Percentiles rank a stretch among this genome's conserved stretches.
These are phyloP conservation scores for Pelusios castaneus DNA, from an alignment of 2,113 vertebrate genomes.

Conservation along the genomic window DNA sequence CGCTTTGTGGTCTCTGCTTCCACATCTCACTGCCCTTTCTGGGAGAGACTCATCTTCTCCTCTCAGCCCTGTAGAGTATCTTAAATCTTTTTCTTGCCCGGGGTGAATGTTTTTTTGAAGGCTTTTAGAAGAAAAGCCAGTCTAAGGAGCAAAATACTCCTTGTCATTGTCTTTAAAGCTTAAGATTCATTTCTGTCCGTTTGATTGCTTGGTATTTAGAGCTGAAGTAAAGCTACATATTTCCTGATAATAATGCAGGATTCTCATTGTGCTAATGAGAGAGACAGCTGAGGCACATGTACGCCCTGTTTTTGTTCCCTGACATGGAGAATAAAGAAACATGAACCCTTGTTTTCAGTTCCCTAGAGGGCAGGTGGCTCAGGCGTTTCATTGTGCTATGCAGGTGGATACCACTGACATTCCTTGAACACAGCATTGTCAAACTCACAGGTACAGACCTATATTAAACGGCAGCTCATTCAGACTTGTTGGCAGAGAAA, in stretches of 20 bases:
- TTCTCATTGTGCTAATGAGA: background rate
- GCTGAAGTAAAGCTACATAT: background rate
- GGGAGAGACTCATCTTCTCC: background rate
- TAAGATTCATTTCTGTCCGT: background rate
- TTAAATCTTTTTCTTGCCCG: background rate
- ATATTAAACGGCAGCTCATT: background rate
- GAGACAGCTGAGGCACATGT: fast-evolving
- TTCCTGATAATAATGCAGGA: background rate
- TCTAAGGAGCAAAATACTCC: background rate
- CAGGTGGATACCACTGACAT: constrained; percentile 15
- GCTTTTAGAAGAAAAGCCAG: background rate
- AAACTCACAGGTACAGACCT: background rate
- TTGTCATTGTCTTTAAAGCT: background rate
- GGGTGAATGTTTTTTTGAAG: background rate
- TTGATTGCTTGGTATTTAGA: background rate
- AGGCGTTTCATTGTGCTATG: background rate
- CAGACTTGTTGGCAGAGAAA: background rate
- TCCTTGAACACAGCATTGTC: background rate
- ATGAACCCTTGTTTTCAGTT: fast-evolving
- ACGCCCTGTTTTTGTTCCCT: background rate
- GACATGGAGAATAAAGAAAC: background rate
- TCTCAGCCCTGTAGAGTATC: background rate
- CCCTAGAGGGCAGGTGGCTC: background rate
- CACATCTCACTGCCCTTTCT: background rate
- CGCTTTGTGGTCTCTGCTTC: background rate